Evolutionary conservation across 2,888 invertebrate genomes (phyloP), one percentile per base, ranked within the genome.

Genomic region (Drosophila quinaria): DNA sequence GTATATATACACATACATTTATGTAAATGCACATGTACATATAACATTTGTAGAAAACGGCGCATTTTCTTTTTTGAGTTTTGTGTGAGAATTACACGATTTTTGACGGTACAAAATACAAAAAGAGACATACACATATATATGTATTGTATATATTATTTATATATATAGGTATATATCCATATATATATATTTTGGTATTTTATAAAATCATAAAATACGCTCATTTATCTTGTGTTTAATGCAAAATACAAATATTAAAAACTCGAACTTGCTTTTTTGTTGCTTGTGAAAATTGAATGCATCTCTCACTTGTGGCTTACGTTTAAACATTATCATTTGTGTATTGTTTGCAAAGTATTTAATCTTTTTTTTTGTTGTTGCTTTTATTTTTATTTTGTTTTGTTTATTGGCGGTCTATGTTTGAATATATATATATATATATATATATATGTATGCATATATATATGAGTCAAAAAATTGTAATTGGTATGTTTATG

Each of bases 191-290:
- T 60, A 59, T 62, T 58, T 60, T 63, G 66, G 82, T 85, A 83
- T 86, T 86, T 83, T 83, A 83, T 79, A 86, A 83, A 83, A 83
- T 83, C 83, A 82, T 86, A 82, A 86, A 83, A 86, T 83, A 86
- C 82, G 46, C 68, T 71, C 44, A 77, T 75, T 75, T 75, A 55
- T 73, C 13, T 68, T 63, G 47, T 58, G 47, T 76, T 75, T 51
- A 74, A 87, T 87, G 81, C 80, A 81, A 83, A 87, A 87, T 87
- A 87, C 82, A 85, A 84, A 87, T 82, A 78, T 82, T 86, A 83
- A 82, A 82, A 86, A 82, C 70, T 70, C 78, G 80, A 80, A 78
- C 61, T 78, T 71, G 70, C 55, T 58, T 59, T 59, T 50, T 25
- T 70, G 22, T 70, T 77, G 72, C 81, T 67, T 84, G 54, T 81